Evolutionary conservation across 1,140 invertebrate genomes (phyloP).

Genomic region (Nasonia vitripennis): DNA sequence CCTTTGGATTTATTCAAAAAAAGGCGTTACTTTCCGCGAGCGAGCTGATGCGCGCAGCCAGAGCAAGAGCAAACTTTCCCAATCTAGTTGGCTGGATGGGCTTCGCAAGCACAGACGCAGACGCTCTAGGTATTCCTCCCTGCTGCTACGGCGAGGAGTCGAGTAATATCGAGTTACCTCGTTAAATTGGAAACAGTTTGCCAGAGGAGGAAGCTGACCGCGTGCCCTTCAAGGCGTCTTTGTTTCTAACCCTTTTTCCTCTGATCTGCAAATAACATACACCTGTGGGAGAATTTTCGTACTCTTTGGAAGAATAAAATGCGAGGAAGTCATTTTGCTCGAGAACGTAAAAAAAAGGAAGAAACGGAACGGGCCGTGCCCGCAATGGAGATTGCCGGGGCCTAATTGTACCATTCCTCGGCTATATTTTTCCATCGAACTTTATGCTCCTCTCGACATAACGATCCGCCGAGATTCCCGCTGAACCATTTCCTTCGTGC

Average conservation of each 20-base stretch:
- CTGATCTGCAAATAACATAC: too few relatives aligned
- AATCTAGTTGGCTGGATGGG: slow-evolving; percentile 60
- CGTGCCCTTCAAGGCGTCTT: slow-evolving; percentile 3
- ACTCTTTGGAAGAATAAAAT: background rate
- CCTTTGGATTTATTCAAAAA: slow-evolving; percentile 64
- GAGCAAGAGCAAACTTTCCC: slow-evolving; percentile 61
- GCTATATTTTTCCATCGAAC: slow-evolving; percentile 3
- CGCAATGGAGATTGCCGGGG: background rate
- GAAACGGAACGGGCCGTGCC: too few relatives aligned
- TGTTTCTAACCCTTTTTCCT: background rate
- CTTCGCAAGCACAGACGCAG: background rate
- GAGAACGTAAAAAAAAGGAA: background rate
- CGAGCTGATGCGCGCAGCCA: background rate
- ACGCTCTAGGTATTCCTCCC: background rate
- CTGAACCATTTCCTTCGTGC: slow-evolving; percentile 6
- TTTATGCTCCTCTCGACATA: background rate
- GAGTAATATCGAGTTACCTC: slow-evolving; percentile 68
- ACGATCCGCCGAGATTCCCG: background rate
- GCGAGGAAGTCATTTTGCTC: background rate
- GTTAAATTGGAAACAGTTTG: slow-evolving; percentile 68
- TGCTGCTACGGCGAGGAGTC: slow-evolving; percentile 36
- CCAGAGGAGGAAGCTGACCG: background rate
- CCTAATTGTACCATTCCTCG: background rate
- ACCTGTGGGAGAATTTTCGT: background rate
- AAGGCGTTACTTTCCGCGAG: slow-evolving; percentile 59